Base-by-base conservation (phyloP, 2,888 invertebrate species). In the Cyrtodaria siliqua region DNA sequence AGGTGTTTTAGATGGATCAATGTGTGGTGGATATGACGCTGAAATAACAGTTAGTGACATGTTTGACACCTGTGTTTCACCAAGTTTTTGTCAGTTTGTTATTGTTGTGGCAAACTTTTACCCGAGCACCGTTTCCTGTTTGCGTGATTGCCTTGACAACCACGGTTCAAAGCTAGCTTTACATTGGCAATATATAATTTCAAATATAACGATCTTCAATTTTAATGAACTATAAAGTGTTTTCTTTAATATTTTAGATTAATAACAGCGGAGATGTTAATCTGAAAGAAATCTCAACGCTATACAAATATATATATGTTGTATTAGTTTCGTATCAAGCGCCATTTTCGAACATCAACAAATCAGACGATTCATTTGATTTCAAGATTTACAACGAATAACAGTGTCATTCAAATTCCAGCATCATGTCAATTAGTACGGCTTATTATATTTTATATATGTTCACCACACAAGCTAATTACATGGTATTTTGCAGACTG, bases 41-140 rank as follows among this genome's bases (percentile, higher is more conserved):
- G 93, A 92, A 56, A 93, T 92, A 23, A 91, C 86, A 33, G 92
- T 90, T 12, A 85, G 72, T 23, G 92, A 91, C 92, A 93, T 93
- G 67, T 63, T 67, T 60, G 38, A 9, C 18, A 24, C n/a, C 33
- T 26, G 38, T 47, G 20, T 59, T 60, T 59, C 12, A 4, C 27
- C 57, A 55, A 50, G 24, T 27, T 53, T 57, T n/a, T 62, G 6
- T 57, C 73, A 78, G 73, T 73, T 72, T 75, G 33, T 68, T 33
- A 23, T 44, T 60, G 52, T 26, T 66, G 27, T 49, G 55, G 67
- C 44, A 74, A 62, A 67, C 53, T 61, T 60, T 40, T 60, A 62
- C 52, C 9, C n/a, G 42, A 9, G 72, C 77, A 77, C 74, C 74
- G 71, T 53, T 81, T 81, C 77, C 77, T 77, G 74, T 81, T 77